Base-by-base conservation (phyloP, 2,888 invertebrate species). In the Linnaemya vulpina region DNA sequence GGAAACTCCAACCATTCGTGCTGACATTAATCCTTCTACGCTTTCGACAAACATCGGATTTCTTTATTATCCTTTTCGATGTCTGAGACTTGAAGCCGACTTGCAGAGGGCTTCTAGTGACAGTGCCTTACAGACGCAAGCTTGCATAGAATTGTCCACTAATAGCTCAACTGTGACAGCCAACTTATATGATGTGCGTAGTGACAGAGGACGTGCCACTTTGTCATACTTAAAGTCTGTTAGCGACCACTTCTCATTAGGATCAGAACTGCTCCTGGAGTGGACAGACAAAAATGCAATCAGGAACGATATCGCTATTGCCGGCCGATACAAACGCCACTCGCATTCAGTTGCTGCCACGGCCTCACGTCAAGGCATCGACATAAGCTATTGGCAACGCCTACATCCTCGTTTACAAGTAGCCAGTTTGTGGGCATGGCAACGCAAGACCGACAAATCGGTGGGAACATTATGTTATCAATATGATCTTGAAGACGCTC, bases 381-480 rank as follows among this genome's bases (percentile, higher is more conserved):
- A 92, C 83, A 86, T 91, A 2, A 92, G 91, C 87, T 92, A 91
- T 75, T 92, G 92, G 92, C 91, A 91, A 40, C 91, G 92, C 11
- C 87, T 92, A 25, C 90, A 92, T 87, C 87, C 87, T 17, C 88
- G 88, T 20, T 89, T 92, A 35, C 92, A 92, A 86, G 89, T 92
- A 89, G 92, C 91, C 53, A 90, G 88, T 17, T 73, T 90, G n/a
- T 63, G 90, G 83, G 91, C 91, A 68, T 91, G 90, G 90, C 89
- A 90, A 51, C 89, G 89, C 8, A 89, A 79, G 20, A 90, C 90
- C 0, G 86, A 89, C 10, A 89, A 90, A 73, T 89, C 92, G 0
- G 90, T 92, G 63, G 92, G 91, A 60, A 90, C 91, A 10, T 87
- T 92, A 35, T 90, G 89, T 86, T 92, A 92, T 88, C 92, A 92